These are phyloP conservation scores for Drosophila heteroneura DNA, from an alignment of 2,888 invertebrate species.

Conservation along the genomic window DNA sequence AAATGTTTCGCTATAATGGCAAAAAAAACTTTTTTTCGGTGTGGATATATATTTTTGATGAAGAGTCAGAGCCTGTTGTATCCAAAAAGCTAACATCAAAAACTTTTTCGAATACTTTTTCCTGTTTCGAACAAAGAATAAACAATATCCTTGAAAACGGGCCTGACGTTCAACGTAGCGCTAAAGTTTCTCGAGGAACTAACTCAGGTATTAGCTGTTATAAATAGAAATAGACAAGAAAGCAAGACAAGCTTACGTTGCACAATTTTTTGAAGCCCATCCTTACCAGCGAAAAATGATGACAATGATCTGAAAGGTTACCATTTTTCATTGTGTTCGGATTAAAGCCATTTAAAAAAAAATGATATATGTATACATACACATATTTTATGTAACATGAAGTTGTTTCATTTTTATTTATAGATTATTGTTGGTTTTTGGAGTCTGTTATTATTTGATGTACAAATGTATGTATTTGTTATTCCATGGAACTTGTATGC, in stretches of 20 bases:
- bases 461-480: neutral
- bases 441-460: neutral
- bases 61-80: no score
- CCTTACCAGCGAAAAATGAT: neutral
- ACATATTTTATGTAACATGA: neutral
- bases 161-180: neutral
- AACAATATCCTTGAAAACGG: no score
- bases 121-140: neutral
- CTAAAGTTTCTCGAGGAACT: neutral
- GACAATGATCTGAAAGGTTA: neutral
- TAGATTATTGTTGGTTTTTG: no score
- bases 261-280: neutral
- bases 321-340: neutral
- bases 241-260: neutral
- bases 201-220: neutral
- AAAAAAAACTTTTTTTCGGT: neutral
- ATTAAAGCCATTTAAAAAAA: neutral
- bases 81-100: no score
- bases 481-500: no score
- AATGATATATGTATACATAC: neutral
- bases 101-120: no score
- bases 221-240: neutral
- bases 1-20: neutral
- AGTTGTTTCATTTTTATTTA: neutral
- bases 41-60: no score